phyloP scores from a whole-genome alignment of 2,888 invertebrate genomes.

The Linyphia triangularis region DNA sequence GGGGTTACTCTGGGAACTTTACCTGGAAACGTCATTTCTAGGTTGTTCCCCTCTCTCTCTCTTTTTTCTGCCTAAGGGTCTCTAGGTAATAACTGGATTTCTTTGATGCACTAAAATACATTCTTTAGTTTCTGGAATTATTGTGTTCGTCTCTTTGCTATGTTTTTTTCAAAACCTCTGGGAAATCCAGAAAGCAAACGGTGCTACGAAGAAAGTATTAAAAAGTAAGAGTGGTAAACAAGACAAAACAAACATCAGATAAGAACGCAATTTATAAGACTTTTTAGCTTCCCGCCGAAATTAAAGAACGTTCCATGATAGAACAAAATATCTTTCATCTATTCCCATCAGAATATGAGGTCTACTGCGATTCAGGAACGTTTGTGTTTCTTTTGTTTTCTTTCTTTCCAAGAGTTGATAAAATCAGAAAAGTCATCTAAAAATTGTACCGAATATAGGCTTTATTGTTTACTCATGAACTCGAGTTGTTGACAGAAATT shows the following conservation, averaged over 20 bases:
- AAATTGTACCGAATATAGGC: constrained; percentile 3
- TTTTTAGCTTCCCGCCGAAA: constrained; percentile 23
- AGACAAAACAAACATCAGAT: constrained; percentile 46
- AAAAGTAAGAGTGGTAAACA: constrained; percentile 46
- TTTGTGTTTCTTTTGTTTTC: not conserved
- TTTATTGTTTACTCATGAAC: constrained; percentile 8
- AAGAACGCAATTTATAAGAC: constrained; percentile 42
- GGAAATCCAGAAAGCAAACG: constrained; percentile 45
- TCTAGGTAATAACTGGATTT: constrained; percentile 44
- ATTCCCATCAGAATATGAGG: no score
- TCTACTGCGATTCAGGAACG: constrained; percentile 13
- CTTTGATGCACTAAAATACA: constrained; percentile 33
- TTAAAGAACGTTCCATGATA: constrained; percentile 36
- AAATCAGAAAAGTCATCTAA: not conserved
- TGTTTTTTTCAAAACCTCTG: not conserved
- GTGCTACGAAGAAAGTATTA: not conserved
- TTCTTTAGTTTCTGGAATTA: constrained; percentile 22
- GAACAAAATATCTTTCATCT: not conserved
- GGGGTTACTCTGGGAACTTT: not conserved
- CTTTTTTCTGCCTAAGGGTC: not conserved
- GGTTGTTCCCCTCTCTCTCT: not conserved
- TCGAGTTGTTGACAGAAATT: not conserved
- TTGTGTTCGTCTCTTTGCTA: constrained; percentile 2
- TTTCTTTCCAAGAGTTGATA: not conserved
- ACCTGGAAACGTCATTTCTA: not conserved